Conservation (phyloP, 2,797 vertebrate genomes). For the Paguma larvata region DNA sequence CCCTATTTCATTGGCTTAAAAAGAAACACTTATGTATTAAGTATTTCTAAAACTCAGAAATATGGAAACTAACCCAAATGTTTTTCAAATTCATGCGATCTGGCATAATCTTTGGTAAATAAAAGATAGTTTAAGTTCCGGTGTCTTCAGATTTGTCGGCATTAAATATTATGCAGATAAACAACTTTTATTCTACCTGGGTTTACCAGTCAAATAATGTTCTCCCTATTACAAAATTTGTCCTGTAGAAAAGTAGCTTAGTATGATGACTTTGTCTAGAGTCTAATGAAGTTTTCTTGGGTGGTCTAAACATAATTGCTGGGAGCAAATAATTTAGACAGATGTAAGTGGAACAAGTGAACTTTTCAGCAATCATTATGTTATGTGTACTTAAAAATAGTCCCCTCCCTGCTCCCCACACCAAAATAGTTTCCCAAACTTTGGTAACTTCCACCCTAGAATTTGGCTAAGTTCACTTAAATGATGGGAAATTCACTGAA, state of each 20-base stretch:
- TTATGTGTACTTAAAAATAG: background rate
- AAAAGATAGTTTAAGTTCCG: background rate
- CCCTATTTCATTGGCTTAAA: background rate
- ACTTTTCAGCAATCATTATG: background rate
- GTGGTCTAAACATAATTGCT: background rate
- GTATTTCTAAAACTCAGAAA: background rate
- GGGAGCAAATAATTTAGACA: background rate
- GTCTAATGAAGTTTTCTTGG: background rate
- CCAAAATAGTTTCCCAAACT: background rate
- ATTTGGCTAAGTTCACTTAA: background rate
- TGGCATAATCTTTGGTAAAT: background rate
- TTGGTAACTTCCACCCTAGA: background rate
- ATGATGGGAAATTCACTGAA: background rate
- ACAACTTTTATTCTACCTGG: background rate
- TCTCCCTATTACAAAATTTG: background rate
- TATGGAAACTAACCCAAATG: background rate
- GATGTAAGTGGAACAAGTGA: background rate
- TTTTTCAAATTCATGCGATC: background rate
- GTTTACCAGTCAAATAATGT: background rate
- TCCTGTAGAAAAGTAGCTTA: background rate
- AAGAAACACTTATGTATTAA: background rate
- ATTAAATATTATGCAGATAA: background rate
- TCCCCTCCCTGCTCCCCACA: background rate
- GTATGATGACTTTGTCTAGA: background rate
- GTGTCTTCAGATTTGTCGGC: background rate